Evolutionary conservation across 2,888 invertebrate genomes (phyloP).

Genomic region (Anticlea derivata): DNA sequence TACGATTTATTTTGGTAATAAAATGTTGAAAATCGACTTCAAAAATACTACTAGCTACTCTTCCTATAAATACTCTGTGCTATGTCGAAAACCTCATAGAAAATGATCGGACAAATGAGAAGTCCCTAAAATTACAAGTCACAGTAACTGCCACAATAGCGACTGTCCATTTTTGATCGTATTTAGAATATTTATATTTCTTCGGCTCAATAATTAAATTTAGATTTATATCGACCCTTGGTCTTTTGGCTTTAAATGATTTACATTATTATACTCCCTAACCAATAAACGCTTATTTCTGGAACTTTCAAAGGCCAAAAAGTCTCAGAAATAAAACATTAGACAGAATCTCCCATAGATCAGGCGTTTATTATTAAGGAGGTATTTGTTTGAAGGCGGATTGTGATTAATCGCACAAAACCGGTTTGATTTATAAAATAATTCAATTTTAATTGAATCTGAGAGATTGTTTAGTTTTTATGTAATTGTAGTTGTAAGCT

Average conservation of each 20-base stretch:
- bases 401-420: slow-evolving; percentile 58
- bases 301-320: neutral
- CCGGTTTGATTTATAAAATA: slow-evolving; percentile 44
- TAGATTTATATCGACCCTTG: slow-evolving; percentile 30
- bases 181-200: slow-evolving; percentile 30
- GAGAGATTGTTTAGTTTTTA: slow-evolving; percentile 50
- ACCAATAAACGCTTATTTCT: slow-evolving; percentile 29
- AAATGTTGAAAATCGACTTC: slow-evolving; percentile 13
- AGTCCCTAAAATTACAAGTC: slow-evolving; percentile 23
- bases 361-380: slow-evolving; percentile 18
- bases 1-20: slow-evolving; percentile 21
- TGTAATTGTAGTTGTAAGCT: slow-evolving; percentile 37
- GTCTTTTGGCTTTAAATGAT: slow-evolving; percentile 54
- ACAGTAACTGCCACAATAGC: slow-evolving; percentile 59
- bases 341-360: too few species aligned
- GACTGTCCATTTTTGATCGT: slow-evolving; percentile 47
- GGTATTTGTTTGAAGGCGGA: slow-evolving; percentile 42
- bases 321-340: slow-evolving; percentile 1
- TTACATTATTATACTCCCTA: slow-evolving; percentile 38
- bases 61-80: neutral
- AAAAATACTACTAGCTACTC: slow-evolving; percentile 8
- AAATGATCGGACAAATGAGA: slow-evolving; percentile 16
- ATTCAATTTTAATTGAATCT: slow-evolving; percentile 37
- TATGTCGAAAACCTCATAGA: neutral
- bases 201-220: slow-evolving; percentile 47